phyloP scores from a whole-genome alignment of 2,797 vertebrate species.

The Pteropus rufus region DNA sequence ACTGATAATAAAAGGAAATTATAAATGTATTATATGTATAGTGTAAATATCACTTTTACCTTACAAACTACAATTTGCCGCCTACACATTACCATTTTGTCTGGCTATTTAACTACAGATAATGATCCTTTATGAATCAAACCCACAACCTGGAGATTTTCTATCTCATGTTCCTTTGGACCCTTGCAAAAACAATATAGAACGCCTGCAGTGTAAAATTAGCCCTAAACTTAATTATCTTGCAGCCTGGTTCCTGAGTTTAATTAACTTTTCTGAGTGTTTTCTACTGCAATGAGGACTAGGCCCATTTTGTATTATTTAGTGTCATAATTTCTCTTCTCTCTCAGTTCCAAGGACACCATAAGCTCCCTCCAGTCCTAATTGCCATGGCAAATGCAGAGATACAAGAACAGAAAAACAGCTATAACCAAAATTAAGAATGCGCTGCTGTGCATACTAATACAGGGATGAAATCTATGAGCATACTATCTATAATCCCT shows the following conservation, averaged over 20 bases:
- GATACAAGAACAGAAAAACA: constrained; percentile 76
- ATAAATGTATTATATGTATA: constrained; percentile 67
- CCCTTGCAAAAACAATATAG: constrained; percentile 76
- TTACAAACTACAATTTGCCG: constrained; percentile 63
- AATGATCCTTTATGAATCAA: constrained; percentile 74
- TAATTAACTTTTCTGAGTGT: constrained; percentile 84
- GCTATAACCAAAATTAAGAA: constrained; percentile 70
- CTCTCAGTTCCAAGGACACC: constrained; percentile 72
- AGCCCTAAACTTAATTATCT: constrained; percentile 83
- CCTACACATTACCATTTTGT: constrained; percentile 57
- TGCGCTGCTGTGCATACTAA: constrained; percentile 59
- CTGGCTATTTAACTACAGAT: constrained; percentile 72
- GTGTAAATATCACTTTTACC: constrained; percentile 69
- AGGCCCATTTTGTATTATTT: constrained; percentile 79
- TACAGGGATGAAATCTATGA: constrained; percentile 53
- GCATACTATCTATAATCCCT: constrained; percentile 57
- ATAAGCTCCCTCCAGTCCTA: constrained; percentile 69
- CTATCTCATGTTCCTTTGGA: constrained; percentile 70
- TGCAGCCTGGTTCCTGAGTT: constrained; percentile 81
- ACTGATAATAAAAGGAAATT: constrained; percentile 54
- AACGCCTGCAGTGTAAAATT: constrained; percentile 81
- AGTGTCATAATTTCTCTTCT: constrained; percentile 77
- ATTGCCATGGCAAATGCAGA: constrained; percentile 74
- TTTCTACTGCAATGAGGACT: constrained; percentile 71
- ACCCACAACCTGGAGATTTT: constrained; percentile 74